phyloP scores from a whole-genome alignment of 1,140 invertebrate genomes.

The Eulimnadia texana region DNA sequence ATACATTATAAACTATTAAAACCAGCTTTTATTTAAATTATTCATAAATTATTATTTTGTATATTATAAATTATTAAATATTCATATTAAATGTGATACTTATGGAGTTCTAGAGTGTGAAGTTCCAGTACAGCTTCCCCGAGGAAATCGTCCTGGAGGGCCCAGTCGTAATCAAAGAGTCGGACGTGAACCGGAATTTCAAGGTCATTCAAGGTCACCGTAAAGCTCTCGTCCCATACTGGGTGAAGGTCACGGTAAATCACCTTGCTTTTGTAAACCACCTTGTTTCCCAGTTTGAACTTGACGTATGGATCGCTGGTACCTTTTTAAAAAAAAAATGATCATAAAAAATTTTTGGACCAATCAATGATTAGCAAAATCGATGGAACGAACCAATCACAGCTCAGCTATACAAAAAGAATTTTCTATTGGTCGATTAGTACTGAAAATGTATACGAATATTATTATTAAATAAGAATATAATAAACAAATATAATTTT shows the following conservation, averaged over 20 bases:
- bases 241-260: conserved; percentile 82
- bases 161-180: conserved; percentile 97
- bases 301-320: conserved; percentile 97
- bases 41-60: no score
- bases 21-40: no score
- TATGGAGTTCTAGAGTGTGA: conserved; percentile 64
- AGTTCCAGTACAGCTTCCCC: conserved; percentile 75
- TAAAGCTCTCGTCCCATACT: conserved; percentile 91
- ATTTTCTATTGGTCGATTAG: no score
- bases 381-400: no score
- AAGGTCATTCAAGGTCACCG: conserved; percentile 84
- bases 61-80: conserved; percentile 8
- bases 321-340: conserved; percentile 45
- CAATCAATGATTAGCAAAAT: no score
- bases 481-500: no score
- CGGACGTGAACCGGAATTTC: conserved; percentile 74
- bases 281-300: conserved; percentile 74
- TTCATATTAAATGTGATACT: conserved; percentile 30
- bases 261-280: conserved; percentile 86
- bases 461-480: no score
- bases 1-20: no score
- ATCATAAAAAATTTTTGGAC: no score
- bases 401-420: no score
- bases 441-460: no score
- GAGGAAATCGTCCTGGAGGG: conserved; percentile 89